phyloP scores from a whole-genome alignment of 1,140 invertebrate species.

The Drosophila bipectinata region DNA sequence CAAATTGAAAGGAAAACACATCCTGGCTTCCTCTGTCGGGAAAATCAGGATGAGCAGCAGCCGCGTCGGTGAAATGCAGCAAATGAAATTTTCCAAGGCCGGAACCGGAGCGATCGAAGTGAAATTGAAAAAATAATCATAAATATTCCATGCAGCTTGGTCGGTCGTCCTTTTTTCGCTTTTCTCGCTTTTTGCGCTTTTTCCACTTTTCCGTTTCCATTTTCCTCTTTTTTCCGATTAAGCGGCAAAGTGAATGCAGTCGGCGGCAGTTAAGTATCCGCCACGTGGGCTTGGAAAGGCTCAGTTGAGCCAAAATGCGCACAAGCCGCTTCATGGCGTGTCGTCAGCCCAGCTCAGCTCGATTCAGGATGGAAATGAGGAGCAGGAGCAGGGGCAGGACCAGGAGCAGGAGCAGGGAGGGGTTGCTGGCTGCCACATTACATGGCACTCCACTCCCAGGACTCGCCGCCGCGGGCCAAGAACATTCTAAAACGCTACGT shows the following conservation, averaged over 20 bases:
- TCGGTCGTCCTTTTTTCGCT: not conserved
- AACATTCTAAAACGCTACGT: slow-evolving; percentile 65
- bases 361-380: slow-evolving; percentile 24
- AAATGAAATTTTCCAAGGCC: slow-evolving; percentile 51
- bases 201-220: not conserved
- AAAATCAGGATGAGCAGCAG: slow-evolving; percentile 55
- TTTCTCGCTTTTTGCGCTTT: not conserved
- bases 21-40: slow-evolving; percentile 31
- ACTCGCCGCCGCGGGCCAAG: slow-evolving; percentile 29
- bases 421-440: slow-evolving; percentile 50
- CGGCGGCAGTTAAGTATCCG: slow-evolving; percentile 63
- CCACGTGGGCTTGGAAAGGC: slow-evolving; percentile 55
- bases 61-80: slow-evolving; percentile 50
- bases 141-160: slow-evolving; percentile 68
- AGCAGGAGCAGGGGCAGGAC: not conserved
- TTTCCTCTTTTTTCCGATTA: slow-evolving; percentile 45
- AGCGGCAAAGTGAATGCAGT: slow-evolving; percentile 39
- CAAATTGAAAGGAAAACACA: slow-evolving; percentile 52
- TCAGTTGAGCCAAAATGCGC: slow-evolving; percentile 47
- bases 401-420: not conserved
- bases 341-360: slow-evolving; percentile 27
- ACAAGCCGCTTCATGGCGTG: slow-evolving; percentile 41
- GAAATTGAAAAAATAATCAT: slow-evolving; percentile 68
- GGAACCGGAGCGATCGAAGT: slow-evolving; percentile 25
- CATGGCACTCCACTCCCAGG: slow-evolving; percentile 55